phyloP scores from a whole-genome alignment of 2,797 vertebrate species.

The Danionella dracula region DNA sequence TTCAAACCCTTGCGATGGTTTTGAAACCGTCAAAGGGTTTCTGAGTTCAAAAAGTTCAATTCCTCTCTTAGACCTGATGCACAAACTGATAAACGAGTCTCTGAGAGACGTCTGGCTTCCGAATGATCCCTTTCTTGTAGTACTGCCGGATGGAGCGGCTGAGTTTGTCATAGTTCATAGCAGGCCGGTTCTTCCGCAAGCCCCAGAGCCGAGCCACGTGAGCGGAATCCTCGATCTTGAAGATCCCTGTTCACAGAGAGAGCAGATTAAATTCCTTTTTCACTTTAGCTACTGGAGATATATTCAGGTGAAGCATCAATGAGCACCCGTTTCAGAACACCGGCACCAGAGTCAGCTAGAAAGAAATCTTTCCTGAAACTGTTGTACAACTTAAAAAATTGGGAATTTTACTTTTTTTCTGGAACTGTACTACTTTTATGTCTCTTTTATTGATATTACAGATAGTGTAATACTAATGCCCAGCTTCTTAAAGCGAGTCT shows the following conservation, averaged over 20 bases:
- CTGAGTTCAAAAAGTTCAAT: conserved; percentile 53
- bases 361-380: too few relatives aligned
- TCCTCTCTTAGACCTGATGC: conserved; percentile 78
- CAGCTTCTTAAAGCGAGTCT: too few relatives aligned
- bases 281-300: too few relatives aligned
- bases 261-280: too few relatives aligned
- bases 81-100: conserved; percentile 98
- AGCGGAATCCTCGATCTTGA: conserved; percentile 98
- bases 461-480: too few relatives aligned
- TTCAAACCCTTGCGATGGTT: conserved; percentile 34
- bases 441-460: too few relatives aligned
- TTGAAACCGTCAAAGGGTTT: conserved; percentile 34
- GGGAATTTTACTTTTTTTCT: too few relatives aligned
- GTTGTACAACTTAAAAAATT: too few relatives aligned
- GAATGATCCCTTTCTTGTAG: conserved; percentile 99
- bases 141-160: conserved; percentile 99
- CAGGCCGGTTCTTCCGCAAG: conserved; percentile 92
- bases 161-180: conserved; percentile 99
- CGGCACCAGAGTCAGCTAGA: too few relatives aligned
- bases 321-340: too few relatives aligned
- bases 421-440: too few relatives aligned
- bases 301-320: too few relatives aligned
- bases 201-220: conserved; percentile 96
- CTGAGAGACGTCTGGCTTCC: conserved; percentile 94
- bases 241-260: conserved; percentile 76